These are phyloP conservation scores for Mastomys natalensis DNA, from an alignment of 2,113 vertebrate genomes.

Conservation along the genomic window DNA sequence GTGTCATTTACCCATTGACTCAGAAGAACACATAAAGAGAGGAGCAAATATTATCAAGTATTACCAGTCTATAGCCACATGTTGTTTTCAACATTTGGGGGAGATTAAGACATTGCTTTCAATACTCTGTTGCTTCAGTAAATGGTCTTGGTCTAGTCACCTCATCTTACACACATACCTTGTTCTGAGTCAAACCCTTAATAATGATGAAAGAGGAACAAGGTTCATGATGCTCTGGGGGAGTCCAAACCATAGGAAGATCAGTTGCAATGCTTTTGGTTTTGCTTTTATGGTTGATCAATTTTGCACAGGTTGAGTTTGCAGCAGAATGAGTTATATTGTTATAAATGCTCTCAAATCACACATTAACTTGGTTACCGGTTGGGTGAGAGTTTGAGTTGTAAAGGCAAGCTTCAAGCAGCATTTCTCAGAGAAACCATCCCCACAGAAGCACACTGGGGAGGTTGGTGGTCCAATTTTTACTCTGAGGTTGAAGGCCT, in stretches of 20 bases:
- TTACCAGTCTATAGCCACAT: not conserved
- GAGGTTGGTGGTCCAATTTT: not conserved
- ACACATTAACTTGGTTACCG: not conserved
- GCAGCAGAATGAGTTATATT: not conserved
- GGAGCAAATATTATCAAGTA: not conserved
- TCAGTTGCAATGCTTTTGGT: not conserved
- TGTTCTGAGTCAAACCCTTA: not conserved
- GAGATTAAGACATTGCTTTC: not conserved
- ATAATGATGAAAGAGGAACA: not conserved
- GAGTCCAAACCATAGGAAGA: not conserved
- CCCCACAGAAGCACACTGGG: not conserved
- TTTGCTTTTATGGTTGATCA: not conserved
- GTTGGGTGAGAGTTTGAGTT: not conserved
- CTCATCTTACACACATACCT: not conserved
- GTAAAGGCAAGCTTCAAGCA: not conserved
- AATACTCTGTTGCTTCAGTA: not conserved
- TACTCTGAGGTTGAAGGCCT: not conserved
- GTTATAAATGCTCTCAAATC: not conserved
- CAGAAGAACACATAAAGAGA: not conserved
- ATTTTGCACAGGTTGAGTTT: not conserved
- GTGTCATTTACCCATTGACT: not conserved
- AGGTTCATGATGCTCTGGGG: too few relatives aligned
- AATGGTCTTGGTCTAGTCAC: not conserved
- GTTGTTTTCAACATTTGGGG: not conserved
- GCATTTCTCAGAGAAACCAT: not conserved